Evolutionary conservation across 2,888 invertebrate species (phyloP), one percentile per base, ranked within the genome.

Genomic region (Heliconius ismenius): DNA sequence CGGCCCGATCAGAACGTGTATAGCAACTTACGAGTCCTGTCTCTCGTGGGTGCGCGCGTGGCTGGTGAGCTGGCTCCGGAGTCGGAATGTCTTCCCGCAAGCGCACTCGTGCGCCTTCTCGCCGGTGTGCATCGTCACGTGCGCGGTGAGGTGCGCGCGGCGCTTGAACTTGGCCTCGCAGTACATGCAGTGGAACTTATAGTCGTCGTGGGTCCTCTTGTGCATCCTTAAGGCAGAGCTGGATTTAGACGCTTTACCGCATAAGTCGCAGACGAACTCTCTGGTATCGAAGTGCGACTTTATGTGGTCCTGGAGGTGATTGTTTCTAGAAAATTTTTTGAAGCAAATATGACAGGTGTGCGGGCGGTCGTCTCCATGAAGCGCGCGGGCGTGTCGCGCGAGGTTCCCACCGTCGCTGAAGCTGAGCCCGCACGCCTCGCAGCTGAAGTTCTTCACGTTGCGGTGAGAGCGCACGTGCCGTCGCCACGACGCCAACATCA

Each of bases 91-190:
- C 77, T 89, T 91, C 11, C 90, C 91, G 85, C 96, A 96, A 21
- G 85, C 80, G 83, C 96, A 96, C 9, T 80, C 82, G 84, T 95
- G 93, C 63, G 95, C 93, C 79, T 91, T 91, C 81, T 95, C 94
- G 7, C 95, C 95, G 0, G 95, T 93, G 85, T 96, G 96, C 75
- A 95, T 92, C 67, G 92, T 90, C 63, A 89, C 84, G 83, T 96
- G 96, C 69, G 95, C 94, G 75, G 89, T 85, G 81, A 96, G 86
- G 83, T 95, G 95, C 32, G 92, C 92, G 36, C 88, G 87, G 10
- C 96, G 89, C 62, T 94, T 92, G 84, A 95, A 96, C 74, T 86
- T 86, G 69, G 95, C 94, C n/a, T 88, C 90, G 84, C 96, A 96
- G 62, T 90, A 84, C 75, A 86, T 82, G 84, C 96, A 95, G 32